A percentile compares a stretch with the other conserved stretches of the same genome.
Conservation (phyloP, 1,140 invertebrate genomes). For the Dysdera silvatica region DNA sequence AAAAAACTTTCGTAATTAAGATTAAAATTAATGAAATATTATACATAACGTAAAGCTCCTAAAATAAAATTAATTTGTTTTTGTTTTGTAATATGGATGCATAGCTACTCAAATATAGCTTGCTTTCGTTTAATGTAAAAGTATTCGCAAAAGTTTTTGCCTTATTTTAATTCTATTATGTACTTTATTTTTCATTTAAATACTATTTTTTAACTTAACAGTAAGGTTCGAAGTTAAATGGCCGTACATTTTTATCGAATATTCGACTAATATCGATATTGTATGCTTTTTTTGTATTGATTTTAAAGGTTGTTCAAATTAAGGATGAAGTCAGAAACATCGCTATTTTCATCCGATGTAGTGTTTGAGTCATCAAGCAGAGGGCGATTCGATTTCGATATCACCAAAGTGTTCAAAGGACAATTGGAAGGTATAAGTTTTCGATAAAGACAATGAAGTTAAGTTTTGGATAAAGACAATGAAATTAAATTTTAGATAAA, state of each 20-base stretch:
- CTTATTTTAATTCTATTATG: neutral
- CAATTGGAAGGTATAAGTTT: slow-evolving; percentile 29
- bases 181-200: no score
- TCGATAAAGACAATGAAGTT: no score
- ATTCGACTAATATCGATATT: neutral
- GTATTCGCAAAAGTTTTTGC: neutral
- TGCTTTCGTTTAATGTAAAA: neutral
- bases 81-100: neutral
- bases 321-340: slow-evolving; percentile 60
- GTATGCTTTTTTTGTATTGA: slow-evolving; percentile 18
- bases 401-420: slow-evolving; percentile 68
- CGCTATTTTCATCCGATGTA: slow-evolving; percentile 67
- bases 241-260: neutral
- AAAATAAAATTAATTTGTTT: no score
- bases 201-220: neutral
- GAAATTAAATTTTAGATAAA: no score
- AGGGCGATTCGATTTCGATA: slow-evolving; percentile 63
- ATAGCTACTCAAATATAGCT: neutral
- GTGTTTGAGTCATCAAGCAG: slow-evolving; percentile 62
- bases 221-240: neutral
- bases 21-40: no score
- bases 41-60: no score
- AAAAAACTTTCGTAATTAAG: no score
- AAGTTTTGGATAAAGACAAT: neutral
- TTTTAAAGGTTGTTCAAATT: slow-evolving; percentile 67